Base-by-base conservation (phyloP, 2,113 vertebrate species). In the Ia io region DNA sequence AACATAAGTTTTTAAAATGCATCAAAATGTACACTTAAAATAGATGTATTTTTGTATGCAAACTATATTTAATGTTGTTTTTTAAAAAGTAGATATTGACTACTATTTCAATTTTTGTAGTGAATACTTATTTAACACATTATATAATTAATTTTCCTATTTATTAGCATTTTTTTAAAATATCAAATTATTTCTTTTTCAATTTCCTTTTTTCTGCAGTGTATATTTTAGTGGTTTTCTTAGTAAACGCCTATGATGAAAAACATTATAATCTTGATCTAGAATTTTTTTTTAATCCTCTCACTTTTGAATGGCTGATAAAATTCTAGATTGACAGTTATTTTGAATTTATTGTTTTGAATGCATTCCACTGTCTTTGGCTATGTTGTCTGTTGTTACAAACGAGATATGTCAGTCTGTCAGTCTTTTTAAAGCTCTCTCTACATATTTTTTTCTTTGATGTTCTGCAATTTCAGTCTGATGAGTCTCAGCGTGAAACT, bases 291-390 rank as follows among this genome's bases (percentile, higher is more conserved):
- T 61, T 83, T 35, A 79, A 47, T 51, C 18, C 9, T 80, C 40
- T 82, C 2, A 69, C 79, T 90, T 40, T 82, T 91, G 56, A 95
- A 92, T 71, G 16, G 1, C 5, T 92, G 25, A 30, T 59, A 85
- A 95, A 44, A 92, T 51, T 84, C 49, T 76, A 84, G 82, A 84
- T 30, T 83, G 77, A 92, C 67, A 93, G 37, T 77, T 94, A 90
- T 93, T 93, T 95, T 88, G 86, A 94, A 93, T 85, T 80, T 93
- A 44, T 85, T 91, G 84, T 91, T 96, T 95, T 93, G 65, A 71
- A 88, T 59, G 56, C n/a, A 85, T 95, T 91, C 37, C 32, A 44
- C 56, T 91, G 42, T 93, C 65, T 92, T 80, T 28, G 67, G 44
- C 28, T 25, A 91, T 79, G 37, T 28, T 25, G 88, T 79, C 78